Evolutionary conservation across 64 coral and sea anemone species (phyloP), one percentile per base, ranked within the genome.

Genomic region (Cladopsammia gracilis): DNA sequence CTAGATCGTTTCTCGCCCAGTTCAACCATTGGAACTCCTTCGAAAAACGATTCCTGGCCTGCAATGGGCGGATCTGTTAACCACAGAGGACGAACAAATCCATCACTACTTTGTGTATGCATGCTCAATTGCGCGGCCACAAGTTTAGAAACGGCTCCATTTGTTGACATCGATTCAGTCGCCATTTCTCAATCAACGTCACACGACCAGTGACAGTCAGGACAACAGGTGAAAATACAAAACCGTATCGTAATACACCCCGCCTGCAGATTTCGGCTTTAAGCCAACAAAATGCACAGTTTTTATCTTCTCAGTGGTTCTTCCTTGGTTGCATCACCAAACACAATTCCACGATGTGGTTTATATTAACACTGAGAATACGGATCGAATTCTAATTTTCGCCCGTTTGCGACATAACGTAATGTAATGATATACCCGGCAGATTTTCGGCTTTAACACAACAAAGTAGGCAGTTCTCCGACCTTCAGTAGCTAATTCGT

Each of bases 81-180:
- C 91, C 91, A 93, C 11, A 93, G 58, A 45, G 91, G 91, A 12
- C 91, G 66, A 25, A 93, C 91, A 45, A 93, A 93, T 7, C 91
- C 91, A 48, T 93, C 84, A 6, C 10, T 67, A 20, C 43, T 48
- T 34, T 48, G 60, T 50, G 18, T 67, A 48, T 16, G 64, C 80
- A 84, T 84, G 25, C 26, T 74, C 25, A 62, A 60, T 18, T 59
- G 42, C 24, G 48, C 24, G 16, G 68, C 54, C 25, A 64, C 62
- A n/a, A 48, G 58, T 47, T 67, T 68, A 15, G 25, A 67, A 50
- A 50, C 60, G 12, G 62, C 62, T 23, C 80, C 62, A 83, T 75
- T 70, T 74, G 68, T 42, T 66, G 67, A 71, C 68, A 64, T 6
- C 1, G 25, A 5, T 56, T 56, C 61, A 8, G 62, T 84, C 44